These are phyloP conservation scores for Hedya salicella DNA, from an alignment of 2,888 invertebrate species.

Conservation along the genomic window DNA sequence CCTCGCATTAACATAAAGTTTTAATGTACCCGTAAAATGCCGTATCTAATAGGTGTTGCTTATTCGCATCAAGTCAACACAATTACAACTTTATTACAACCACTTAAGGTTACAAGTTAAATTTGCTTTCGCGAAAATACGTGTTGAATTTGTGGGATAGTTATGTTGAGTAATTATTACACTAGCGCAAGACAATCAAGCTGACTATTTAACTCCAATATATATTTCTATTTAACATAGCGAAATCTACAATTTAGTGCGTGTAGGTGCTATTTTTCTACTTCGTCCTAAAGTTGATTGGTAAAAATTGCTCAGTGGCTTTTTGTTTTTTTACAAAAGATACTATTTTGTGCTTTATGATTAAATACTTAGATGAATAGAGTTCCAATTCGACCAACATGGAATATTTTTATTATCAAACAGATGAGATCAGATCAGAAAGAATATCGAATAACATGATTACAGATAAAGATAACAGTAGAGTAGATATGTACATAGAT, in stretches of 20 bases:
- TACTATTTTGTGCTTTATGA: too few species aligned
- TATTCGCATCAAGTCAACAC: slow-evolving; percentile 35
- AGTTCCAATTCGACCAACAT: too few species aligned
- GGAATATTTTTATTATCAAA: too few species aligned
- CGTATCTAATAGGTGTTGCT: slow-evolving; percentile 43
- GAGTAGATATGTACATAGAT: neutral
- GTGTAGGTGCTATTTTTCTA: neutral
- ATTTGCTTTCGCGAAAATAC: slow-evolving; percentile 31
- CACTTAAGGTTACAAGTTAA: slow-evolving; percentile 38
- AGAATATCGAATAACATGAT: too few species aligned
- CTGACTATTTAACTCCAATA: neutral
- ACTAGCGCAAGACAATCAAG: slow-evolving; percentile 8
- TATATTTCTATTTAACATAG: neutral
- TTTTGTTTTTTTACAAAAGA: too few species aligned
- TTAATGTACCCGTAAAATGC: slow-evolving; percentile 50
- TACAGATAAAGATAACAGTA: too few species aligned
- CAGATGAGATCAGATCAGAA: too few species aligned
- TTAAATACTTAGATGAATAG: too few species aligned
- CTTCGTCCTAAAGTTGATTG: too few species aligned
- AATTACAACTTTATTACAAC: slow-evolving; percentile 41
- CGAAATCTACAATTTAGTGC: neutral
- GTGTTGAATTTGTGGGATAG: slow-evolving; percentile 24
- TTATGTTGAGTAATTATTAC: slow-evolving; percentile 20
- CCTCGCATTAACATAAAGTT: slow-evolving; percentile 56
- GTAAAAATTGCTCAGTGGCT: too few species aligned